Evolutionary conservation across 1,140 invertebrate species (phyloP), one percentile per base, ranked within the genome.

Genomic region (Papilio aristodemus): DNA sequence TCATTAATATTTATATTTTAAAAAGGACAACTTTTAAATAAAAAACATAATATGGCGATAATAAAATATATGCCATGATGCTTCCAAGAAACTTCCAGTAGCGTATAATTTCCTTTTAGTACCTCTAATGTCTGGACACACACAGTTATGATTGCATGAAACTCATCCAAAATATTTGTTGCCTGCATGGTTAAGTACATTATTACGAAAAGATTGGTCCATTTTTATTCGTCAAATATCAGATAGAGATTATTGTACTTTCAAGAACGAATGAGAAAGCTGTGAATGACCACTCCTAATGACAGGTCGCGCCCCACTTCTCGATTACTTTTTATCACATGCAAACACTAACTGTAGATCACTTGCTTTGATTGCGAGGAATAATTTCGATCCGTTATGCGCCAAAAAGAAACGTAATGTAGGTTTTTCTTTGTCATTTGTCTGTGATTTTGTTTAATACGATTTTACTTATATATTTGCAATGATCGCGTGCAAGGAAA

Each of bases 1-100:
- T 22, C 46, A 25, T 54, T 54, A 54, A 54, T 22, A 25, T 46
- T 46, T 46, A 46, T 19, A 46, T 54, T 54, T 39, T 38, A 19
- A 54, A 54, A 54, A 54, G 19, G 46, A 19, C 19, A 54, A 50
- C 0, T 54, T 22, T 19, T 22, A 22, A 50, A 50, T 50, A 50
- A 19, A 14, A 9, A 46, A 32, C 6, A 32, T 6, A 32, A 6
- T 32, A 6, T 32, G 27, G 27, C 27, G 27, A 32, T 32, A n/a
- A n/a, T 6, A 32, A 32, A 32, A 32, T 32, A 32, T 2, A 32
- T 6, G 27, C 2, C 27, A 32, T 32, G 27, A n/a, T n/a, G n/a
- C n/a, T n/a, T n/a, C n/a, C n/a, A n/a, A n/a, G n/a, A n/a, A n/a
- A n/a, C n/a, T n/a, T n/a, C n/a, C n/a, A n/a, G n/a, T n/a, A n/a